Percentiles rank a stretch among this genome's conserved stretches.
Evolutionary conservation across 2,113 vertebrate genomes (phyloP).

Genomic region (Tychaedon coryphoeus): DNA sequence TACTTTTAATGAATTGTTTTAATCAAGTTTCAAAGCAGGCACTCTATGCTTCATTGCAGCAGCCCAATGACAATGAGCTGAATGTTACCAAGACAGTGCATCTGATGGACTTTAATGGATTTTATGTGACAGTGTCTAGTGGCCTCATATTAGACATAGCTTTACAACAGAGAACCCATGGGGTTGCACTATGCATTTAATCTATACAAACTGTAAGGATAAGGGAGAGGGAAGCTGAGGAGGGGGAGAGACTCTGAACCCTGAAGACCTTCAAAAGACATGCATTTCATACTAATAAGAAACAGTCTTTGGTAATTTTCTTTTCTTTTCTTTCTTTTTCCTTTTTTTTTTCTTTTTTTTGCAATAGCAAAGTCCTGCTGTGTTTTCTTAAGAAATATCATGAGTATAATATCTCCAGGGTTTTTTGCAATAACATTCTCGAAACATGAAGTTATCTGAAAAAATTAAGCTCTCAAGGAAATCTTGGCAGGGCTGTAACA

Average conservation of each 20-base stretch:
- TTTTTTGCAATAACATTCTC: conserved; percentile 31
- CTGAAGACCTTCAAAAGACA: conserved; percentile 68
- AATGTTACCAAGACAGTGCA: conserved; percentile 65
- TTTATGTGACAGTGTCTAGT: conserved; percentile 68
- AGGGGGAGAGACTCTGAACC: conserved; percentile 54
- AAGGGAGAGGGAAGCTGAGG: conserved; percentile 42
- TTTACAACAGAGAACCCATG: conserved; percentile 66
- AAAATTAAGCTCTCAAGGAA: conserved; percentile 76
- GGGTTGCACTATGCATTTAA: conserved; percentile 66
- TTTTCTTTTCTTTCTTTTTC: too few species aligned
- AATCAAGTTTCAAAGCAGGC: conserved; percentile 72
- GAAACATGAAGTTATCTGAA: conserved; percentile 48
- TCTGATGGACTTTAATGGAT: conserved; percentile 72
- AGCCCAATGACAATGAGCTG: conserved; percentile 66
- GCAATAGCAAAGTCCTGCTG: not conserved
- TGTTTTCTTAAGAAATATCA: conserved; percentile 16
- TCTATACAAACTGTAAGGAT: conserved; percentile 59
- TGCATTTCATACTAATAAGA: conserved; percentile 53
- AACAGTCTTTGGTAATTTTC: not conserved
- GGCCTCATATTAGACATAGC: conserved; percentile 67
- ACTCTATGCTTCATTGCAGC: conserved; percentile 70
- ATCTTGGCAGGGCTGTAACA: conserved; percentile 60
- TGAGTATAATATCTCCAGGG: not conserved
- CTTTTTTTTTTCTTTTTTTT: not conserved
- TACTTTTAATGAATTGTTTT: conserved; percentile 74